Evolutionary conservation across 2,797 vertebrate species (phyloP).

Genomic region (Dermochelys coriacea): DNA sequence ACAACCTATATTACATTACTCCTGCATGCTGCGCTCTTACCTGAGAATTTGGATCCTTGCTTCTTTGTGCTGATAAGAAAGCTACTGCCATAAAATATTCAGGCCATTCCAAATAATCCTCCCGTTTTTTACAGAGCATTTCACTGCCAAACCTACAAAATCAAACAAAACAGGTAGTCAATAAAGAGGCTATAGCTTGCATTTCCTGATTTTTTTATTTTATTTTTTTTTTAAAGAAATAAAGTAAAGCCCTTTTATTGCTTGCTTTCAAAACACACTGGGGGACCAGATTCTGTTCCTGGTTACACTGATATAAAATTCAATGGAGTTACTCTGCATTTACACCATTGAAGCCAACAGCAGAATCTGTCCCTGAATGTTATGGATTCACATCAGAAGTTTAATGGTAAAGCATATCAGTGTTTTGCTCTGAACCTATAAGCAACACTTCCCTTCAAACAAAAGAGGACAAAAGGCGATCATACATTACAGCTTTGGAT

Average conservation of each 20-base stretch:
- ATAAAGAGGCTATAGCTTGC: conserved; percentile 2
- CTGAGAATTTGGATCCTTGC: conserved; percentile 97
- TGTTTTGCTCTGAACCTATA: conserved; percentile 37
- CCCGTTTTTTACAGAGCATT: conserved; percentile 84
- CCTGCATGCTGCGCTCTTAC: conserved; percentile 71
- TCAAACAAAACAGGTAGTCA: conserved; percentile 21
- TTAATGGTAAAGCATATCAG: conserved; percentile 31
- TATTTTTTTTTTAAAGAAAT: neutral
- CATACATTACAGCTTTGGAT: conserved; percentile 47
- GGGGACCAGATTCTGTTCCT: neutral
- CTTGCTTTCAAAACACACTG: neutral
- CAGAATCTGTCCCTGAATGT: neutral
- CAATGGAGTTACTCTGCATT: neutral
- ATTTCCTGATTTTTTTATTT: conserved; percentile 3
- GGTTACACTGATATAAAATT: neutral
- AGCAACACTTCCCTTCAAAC: conserved; percentile 28
- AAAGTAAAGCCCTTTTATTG: neutral
- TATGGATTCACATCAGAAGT: neutral
- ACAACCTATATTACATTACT: conserved; percentile 32
- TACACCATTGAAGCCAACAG: conserved; percentile 12
- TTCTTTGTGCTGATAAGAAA: conserved; percentile 96
- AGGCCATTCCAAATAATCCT: conserved; percentile 96
- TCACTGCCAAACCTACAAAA: conserved; percentile 64
- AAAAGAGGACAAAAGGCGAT: conserved; percentile 30
- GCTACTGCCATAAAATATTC: conserved; percentile 99